Conservation (phyloP, 1,140 invertebrate genomes). For the Conus ventricosus region DNA sequence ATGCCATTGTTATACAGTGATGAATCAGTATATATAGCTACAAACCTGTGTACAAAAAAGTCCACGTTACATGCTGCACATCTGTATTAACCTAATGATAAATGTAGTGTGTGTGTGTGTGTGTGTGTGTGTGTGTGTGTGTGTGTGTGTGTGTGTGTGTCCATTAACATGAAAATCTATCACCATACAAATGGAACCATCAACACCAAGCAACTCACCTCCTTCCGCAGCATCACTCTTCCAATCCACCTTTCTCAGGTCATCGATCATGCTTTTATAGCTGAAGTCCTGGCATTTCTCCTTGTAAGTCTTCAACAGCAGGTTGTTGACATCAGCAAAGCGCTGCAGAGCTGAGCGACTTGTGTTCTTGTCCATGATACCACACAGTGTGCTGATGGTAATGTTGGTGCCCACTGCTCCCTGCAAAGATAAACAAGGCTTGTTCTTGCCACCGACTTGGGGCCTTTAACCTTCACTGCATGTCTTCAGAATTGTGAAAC, state of each 20-base stretch:
- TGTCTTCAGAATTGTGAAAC: too few species aligned
- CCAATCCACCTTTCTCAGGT: constrained; percentile 84
- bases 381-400: constrained; percentile 87
- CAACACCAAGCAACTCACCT: constrained; percentile 50
- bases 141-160: too few species aligned
- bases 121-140: too few species aligned
- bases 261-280: constrained; percentile 86
- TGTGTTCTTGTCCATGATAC: constrained; percentile 82
- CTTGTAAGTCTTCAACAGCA: constrained; percentile 82
- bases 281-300: constrained; percentile 89
- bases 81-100: too few species aligned
- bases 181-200: too few species aligned
- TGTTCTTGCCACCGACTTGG: not conserved
- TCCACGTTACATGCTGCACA: too few species aligned
- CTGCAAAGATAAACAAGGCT: constrained; percentile 43
- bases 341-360: constrained; percentile 81
- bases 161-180: too few species aligned
- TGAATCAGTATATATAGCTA: too few species aligned
- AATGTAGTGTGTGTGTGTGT: too few species aligned
- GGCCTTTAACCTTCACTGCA: too few species aligned
- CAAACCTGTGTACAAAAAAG: too few species aligned
- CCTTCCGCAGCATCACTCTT: constrained; percentile 66
- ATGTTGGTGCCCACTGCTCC: constrained; percentile 80
- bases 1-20: too few species aligned
- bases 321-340: constrained; percentile 83